Evolutionary conservation across 2,113 vertebrate species (phyloP).

Genomic region (Larimichthys crocea): DNA sequence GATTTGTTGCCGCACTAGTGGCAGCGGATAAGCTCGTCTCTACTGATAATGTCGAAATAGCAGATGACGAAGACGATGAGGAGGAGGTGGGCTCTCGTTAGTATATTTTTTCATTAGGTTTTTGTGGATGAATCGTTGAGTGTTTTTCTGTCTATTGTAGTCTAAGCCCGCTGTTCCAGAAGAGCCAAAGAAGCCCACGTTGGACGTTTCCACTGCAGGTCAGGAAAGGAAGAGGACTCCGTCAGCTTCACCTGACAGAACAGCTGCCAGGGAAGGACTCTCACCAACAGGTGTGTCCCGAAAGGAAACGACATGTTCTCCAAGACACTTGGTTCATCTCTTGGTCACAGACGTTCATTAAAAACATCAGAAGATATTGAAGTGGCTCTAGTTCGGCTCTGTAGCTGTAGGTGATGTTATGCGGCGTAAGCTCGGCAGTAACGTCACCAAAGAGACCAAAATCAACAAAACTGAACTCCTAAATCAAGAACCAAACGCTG

Average conservation of each 20-base stretch:
- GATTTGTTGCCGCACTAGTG: constrained; percentile 87
- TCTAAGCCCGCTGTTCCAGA: constrained; percentile 51
- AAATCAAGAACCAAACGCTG: no score
- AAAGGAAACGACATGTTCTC: not conserved
- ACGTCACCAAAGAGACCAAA: no score
- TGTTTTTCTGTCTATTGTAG: constrained; percentile 40
- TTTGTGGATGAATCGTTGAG: not conserved
- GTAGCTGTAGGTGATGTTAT: not conserved
- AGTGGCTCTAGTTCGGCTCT: not conserved
- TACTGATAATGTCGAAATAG: constrained; percentile 75
- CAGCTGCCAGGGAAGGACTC: constrained; percentile 46
- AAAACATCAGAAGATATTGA: not conserved
- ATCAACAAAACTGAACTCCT: no score
- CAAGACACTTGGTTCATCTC: not conserved
- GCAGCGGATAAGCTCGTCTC: constrained; percentile 86
- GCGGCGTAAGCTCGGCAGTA: no score
- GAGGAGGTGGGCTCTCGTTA: constrained; percentile 51
- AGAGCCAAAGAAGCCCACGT: constrained; percentile 65
- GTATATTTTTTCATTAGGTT: accelerated
- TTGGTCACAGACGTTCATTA: no score
- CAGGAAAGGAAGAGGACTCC: constrained; percentile 56
- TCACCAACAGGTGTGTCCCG: constrained; percentile 70
- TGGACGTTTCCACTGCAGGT: constrained; percentile 59
- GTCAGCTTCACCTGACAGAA: constrained; percentile 72
- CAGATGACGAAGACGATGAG: constrained; percentile 80